A percentile compares a stretch with the other conserved stretches of the same genome.
phyloP scores from a whole-genome alignment of 2,888 invertebrate genomes.

The Proisotoma minuta region DNA sequence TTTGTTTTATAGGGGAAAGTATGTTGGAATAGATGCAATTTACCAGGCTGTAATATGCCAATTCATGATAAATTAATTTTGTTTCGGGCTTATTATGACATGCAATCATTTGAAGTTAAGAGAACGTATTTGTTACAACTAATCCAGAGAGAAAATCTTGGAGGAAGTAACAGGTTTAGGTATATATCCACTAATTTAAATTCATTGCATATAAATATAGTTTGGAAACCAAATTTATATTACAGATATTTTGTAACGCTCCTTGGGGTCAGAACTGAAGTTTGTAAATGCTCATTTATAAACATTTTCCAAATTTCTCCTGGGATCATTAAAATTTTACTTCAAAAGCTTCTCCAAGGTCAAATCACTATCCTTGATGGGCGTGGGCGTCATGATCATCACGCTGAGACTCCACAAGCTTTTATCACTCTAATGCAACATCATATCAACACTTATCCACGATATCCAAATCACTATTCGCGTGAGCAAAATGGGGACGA shows the following conservation, averaged over 20 bases:
- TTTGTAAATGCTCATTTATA: neutral
- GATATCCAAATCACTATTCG: constrained; percentile 4
- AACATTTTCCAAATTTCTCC: neutral
- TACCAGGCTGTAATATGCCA: neutral
- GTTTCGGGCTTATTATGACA: neutral
- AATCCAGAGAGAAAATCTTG: neutral
- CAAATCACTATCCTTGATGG: neutral
- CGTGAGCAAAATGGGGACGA: neutral
- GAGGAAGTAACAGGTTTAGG: neutral
- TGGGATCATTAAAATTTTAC: neutral
- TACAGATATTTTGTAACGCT: neutral
- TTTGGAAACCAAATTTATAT: no score
- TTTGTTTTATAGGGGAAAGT: neutral
- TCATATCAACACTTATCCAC: constrained; percentile 6
- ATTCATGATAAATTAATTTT: neutral
- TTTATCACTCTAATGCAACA: neutral
- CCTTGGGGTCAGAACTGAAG: neutral
- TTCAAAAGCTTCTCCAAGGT: neutral
- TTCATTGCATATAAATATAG: neutral
- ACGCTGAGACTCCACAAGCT: neutral
- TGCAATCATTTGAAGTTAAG: neutral
- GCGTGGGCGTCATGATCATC: neutral
- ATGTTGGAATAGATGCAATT: neutral
- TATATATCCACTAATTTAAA: neutral
- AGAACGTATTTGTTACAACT: neutral